phyloP scores from a whole-genome alignment of 2,888 invertebrate genomes.

The Steromphala cineraria region DNA sequence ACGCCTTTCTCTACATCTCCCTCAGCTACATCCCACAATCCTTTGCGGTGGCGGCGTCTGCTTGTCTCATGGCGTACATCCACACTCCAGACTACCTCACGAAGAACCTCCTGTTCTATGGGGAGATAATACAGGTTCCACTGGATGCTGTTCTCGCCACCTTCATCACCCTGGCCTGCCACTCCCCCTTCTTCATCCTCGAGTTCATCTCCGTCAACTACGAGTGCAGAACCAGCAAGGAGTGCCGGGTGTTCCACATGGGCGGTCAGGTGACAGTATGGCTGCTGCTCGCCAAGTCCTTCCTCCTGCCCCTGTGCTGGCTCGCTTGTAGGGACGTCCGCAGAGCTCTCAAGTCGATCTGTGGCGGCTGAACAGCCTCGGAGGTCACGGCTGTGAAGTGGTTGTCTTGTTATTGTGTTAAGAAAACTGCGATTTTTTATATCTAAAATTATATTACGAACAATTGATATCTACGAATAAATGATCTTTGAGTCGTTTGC shows the following conservation, averaged over 20 bases:
- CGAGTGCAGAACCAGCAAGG: not conserved
- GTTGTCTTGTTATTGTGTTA: too few species aligned
- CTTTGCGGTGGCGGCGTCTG: not conserved
- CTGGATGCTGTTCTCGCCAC: not conserved
- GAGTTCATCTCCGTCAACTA: not conserved
- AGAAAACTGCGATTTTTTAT: too few species aligned
- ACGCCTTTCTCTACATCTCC: not conserved
- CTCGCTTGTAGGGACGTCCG: slow-evolving; percentile 13
- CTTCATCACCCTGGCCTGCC: slow-evolving; percentile 5
- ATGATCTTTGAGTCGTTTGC: too few species aligned
- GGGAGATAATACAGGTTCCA: slow-evolving; percentile 1
- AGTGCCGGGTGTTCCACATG: not conserved
- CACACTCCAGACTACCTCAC: not conserved
- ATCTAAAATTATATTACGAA: too few species aligned
- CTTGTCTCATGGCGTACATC: not conserved
- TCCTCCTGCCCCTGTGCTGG: slow-evolving; percentile 15
- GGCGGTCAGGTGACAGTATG: not conserved
- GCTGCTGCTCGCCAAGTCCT: slow-evolving; percentile 14
- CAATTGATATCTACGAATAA: too few species aligned
- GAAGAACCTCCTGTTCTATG: not conserved
- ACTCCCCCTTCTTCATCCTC: slow-evolving; percentile 8
- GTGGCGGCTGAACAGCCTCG: not conserved
- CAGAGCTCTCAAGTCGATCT: not conserved
- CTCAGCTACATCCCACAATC: not conserved
- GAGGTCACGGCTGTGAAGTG: too few species aligned